These are phyloP conservation scores for Folsomia candida DNA, from an alignment of 2,888 invertebrate species.

Conservation along the genomic window DNA sequence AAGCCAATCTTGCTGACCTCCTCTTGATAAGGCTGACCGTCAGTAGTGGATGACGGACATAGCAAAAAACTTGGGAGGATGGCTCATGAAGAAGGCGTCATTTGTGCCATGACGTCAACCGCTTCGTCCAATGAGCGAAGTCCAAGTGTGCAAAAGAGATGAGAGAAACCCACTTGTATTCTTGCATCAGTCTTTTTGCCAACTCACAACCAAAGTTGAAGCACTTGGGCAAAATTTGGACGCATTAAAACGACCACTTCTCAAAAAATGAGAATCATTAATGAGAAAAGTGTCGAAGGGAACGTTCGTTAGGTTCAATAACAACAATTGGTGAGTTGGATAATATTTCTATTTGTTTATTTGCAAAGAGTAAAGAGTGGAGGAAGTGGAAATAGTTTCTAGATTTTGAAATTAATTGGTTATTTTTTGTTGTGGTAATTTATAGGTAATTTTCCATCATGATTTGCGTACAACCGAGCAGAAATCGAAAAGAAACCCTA, in stretches of 20 bases:
- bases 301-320: too few relatives aligned
- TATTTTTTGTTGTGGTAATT: background rate
- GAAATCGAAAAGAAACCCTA: slow-evolving; percentile 44
- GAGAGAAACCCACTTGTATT: slow-evolving; percentile 3
- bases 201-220: too few relatives aligned
- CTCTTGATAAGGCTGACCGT: background rate
- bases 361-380: too few relatives aligned
- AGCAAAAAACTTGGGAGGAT: background rate
- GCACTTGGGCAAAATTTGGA: too few relatives aligned
- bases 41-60: background rate
- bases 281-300: too few relatives aligned
- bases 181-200: slow-evolving; percentile 23
- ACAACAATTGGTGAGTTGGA: too few relatives aligned
- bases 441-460: slow-evolving; percentile 11
- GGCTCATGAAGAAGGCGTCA: background rate
- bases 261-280: too few relatives aligned
- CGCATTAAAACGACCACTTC: too few relatives aligned
- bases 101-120: slow-evolving; percentile 16
- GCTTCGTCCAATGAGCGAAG: slow-evolving; percentile 20
- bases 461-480: slow-evolving; percentile 36
- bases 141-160: slow-evolving; percentile 32
- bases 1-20: too few relatives aligned
- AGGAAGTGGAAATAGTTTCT: too few relatives aligned
- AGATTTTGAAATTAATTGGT: too few relatives aligned
- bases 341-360: too few relatives aligned